Evolutionary conservation across 64 coral and sea anemone genomes (phyloP), one percentile per base, ranked within the genome.

Genomic region (Dendrophyllia cribrosa): DNA sequence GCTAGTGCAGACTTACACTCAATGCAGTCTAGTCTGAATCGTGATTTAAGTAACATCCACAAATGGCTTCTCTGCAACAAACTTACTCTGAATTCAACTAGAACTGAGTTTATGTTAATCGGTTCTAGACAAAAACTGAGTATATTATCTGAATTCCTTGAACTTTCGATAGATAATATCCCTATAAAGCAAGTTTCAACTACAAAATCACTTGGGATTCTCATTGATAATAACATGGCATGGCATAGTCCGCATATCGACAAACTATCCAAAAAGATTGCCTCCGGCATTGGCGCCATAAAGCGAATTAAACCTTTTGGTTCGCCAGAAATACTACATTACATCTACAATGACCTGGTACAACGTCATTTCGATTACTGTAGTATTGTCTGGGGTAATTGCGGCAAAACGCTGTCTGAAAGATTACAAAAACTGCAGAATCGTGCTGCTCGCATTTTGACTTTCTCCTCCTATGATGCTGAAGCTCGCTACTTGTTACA

Each of bases 191-290:
- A 75, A 75, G 72, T 50, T 50, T 75, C 15, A 20, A 4, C 72
- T 75, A 49, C 46, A 9, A 75, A 75, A 49, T 75, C 72, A 75
- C 72, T 75, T 49, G 72, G 44, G n/a, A n/a, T n/a, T n/a, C n/a
- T n/a, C n/a, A n/a, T n/a, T n/a, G n/a, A n/a, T n/a, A n/a, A n/a
- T n/a, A 17, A 51, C 46, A 15, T 75, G 16, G 46, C 45, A 49
- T 50, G 72, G 72, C 72, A 75, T 51, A 21, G 17, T 51, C n/a
- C n/a, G n/a, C 74, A 76, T 51, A 52, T 76, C 43, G 74, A 76
- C 47, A 76, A 76, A 53, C 47, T 53, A 70, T 6, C 4, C 66
- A 51, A 76, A 21, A 76, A 76, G 48, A 76, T 53, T n/a, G 46
- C 74, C 46, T 53, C 74, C 47, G 74, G 46, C 15, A 76, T 52